Evolutionary conservation across 2,113 vertebrate species (phyloP).

Genomic region (Canis aureus): DNA sequence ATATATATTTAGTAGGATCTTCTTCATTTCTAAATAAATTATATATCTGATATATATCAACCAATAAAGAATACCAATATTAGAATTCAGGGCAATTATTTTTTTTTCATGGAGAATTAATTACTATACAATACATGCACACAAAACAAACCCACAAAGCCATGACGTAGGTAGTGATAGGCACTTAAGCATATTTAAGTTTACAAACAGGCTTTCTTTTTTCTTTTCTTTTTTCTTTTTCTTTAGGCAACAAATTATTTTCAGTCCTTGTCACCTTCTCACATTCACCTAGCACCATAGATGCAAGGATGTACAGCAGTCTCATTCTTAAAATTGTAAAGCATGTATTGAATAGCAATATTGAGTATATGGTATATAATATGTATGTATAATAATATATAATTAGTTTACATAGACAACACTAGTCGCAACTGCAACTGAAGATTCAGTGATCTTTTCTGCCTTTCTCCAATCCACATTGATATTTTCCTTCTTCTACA

Average conservation of each 20-base stretch:
- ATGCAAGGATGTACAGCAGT: slow-evolving; percentile 83
- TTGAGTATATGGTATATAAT: neutral
- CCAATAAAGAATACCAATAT: slow-evolving; percentile 80
- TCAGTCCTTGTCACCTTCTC: slow-evolving; percentile 84
- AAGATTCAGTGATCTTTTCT: neutral
- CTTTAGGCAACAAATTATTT: slow-evolving; percentile 82
- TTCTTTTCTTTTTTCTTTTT: neutral
- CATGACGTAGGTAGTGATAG: slow-evolving; percentile 69
- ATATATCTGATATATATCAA: slow-evolving; percentile 82
- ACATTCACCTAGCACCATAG: slow-evolving; percentile 88
- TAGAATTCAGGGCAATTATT: slow-evolving; percentile 80
- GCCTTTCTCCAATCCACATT: neutral
- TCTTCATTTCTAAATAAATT: slow-evolving; percentile 86
- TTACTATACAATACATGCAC: slow-evolving; percentile 56
- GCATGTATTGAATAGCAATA: slow-evolving; percentile 82
- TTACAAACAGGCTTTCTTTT: slow-evolving; percentile 60
- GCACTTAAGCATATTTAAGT: slow-evolving; percentile 73
- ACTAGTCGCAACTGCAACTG: neutral
- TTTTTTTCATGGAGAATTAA: slow-evolving; percentile 73
- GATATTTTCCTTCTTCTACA: neutral
- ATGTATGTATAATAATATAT: neutral
- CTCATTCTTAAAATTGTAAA: slow-evolving; percentile 85
- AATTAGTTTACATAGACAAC: neutral
- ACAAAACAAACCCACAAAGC: slow-evolving; percentile 76
- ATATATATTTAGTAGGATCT: slow-evolving; percentile 71